Evolutionary conservation across 2,888 invertebrate species (phyloP).

Genomic region (Drosophila pseudotalamancana): DNA sequence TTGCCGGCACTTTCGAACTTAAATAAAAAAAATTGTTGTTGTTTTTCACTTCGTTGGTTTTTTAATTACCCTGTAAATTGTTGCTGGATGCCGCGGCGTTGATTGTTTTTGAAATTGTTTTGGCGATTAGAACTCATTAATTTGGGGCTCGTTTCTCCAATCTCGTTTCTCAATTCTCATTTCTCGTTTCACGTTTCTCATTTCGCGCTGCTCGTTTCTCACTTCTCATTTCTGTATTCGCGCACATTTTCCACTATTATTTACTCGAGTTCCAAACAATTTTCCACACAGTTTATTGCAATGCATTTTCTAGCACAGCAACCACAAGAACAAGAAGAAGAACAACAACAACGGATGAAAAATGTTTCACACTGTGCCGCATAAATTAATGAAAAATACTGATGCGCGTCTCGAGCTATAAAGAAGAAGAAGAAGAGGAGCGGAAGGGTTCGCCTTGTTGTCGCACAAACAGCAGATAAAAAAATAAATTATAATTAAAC

Average conservation of each 20-base stretch:
- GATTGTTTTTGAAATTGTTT: conserved; percentile 36
- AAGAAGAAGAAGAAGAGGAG: too few relatives aligned
- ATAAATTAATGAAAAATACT: conserved; percentile 69
- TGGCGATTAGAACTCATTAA: conserved; percentile 46
- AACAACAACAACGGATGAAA: conserved; percentile 32
- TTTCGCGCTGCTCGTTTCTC: too few relatives aligned
- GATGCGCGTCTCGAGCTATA: conserved; percentile 11
- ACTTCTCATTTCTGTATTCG: too few relatives aligned
- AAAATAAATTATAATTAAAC: too few relatives aligned
- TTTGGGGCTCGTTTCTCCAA: conserved; percentile 32
- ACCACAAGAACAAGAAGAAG: conserved; percentile 10
- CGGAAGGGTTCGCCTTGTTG: too few relatives aligned
- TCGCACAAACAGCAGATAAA: too few relatives aligned
- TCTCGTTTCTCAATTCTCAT: too few relatives aligned
- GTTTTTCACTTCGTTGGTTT: too few relatives aligned
- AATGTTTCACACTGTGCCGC: conserved; percentile 76
- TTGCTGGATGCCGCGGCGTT: conserved; percentile 26
- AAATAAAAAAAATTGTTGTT: too few relatives aligned
- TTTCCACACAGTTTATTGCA: conserved; percentile 51
- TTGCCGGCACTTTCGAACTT: too few relatives aligned
- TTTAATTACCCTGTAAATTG: conserved; percentile 30
- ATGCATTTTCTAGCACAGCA: conserved; percentile 45
- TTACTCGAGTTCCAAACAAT: conserved; percentile 34
- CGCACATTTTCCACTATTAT: too few relatives aligned
- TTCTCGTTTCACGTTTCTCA: too few relatives aligned